Conservation (phyloP, 1,140 invertebrate genomes). For the Drosophila erecta region DNA sequence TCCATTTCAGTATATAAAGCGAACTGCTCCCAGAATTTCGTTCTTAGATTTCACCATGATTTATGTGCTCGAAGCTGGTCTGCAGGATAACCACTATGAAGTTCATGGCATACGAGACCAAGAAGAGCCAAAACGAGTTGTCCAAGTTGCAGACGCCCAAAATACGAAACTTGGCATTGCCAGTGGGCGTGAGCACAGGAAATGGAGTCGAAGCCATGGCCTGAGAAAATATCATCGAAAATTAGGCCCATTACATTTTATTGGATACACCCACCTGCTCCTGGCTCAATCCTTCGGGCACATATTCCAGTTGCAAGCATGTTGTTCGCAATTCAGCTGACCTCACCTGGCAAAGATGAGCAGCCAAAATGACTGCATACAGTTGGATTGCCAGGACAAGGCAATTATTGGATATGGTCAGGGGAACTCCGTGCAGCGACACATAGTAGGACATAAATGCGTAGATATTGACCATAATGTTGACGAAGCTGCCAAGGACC, state of each 20-base stretch:
- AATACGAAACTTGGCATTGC: constrained; percentile 40
- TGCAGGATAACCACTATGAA: constrained; percentile 76
- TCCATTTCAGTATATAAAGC: constrained; percentile 19
- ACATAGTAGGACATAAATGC: constrained; percentile 77
- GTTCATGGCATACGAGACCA: constrained; percentile 68
- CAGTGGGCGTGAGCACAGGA: constrained; percentile 34
- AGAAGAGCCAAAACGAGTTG: constrained; percentile 68
- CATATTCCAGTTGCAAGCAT: constrained; percentile 42
- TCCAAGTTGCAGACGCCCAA: constrained; percentile 65
- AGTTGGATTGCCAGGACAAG: constrained; percentile 57
- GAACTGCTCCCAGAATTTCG: neutral
- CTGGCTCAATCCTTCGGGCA: constrained; percentile 18
- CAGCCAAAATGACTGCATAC: constrained; percentile 60
- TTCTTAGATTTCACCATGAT: constrained; percentile 7
- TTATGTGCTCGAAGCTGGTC: constrained; percentile 61
- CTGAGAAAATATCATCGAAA: constrained; percentile 12
- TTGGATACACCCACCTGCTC: constrained; percentile 34
- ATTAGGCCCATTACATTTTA: too few species aligned
- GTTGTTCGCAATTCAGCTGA: constrained; percentile 19
- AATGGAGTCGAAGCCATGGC: constrained; percentile 36
- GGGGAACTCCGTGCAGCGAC: constrained; percentile 54
- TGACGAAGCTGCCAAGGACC: constrained; percentile 64
- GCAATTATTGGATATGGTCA: constrained; percentile 77
- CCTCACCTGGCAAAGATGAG: constrained; percentile 59
- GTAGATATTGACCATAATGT: constrained; percentile 75